Evolutionary conservation across 2,888 invertebrate genomes (phyloP).

Genomic region (Scrobipalpa costella): DNA sequence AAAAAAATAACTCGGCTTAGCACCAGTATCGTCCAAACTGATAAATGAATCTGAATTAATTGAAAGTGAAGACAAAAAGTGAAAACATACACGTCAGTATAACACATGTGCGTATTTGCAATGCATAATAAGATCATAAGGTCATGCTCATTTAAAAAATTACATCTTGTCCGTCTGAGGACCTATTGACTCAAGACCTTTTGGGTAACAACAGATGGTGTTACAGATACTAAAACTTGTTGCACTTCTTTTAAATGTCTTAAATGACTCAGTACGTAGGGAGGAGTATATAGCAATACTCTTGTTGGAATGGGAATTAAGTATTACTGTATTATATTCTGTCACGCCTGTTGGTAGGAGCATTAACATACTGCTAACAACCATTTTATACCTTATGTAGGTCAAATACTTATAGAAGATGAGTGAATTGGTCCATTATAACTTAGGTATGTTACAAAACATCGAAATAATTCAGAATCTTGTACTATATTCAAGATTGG

Average conservation of each 20-base stretch:
- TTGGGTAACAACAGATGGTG: not conserved
- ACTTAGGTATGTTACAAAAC: too few relatives aligned
- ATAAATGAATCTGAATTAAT: not conserved
- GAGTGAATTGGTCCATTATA: too few relatives aligned
- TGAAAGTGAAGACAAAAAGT: constrained; percentile 10
- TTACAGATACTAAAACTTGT: constrained; percentile 6
- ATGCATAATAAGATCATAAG: constrained; percentile 2
- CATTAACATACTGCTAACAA: too few relatives aligned
- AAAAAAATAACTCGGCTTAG: not conserved
- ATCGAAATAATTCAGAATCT: too few relatives aligned
- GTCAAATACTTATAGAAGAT: too few relatives aligned
- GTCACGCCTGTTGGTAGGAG: too few relatives aligned
- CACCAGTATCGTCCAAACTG: not conserved
- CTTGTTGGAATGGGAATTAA: too few relatives aligned
- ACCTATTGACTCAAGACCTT: constrained; percentile 6
- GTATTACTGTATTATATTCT: too few relatives aligned
- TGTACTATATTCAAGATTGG: too few relatives aligned
- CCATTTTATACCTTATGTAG: too few relatives aligned
- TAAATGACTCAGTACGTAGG: not conserved
- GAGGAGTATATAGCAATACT: not conserved
- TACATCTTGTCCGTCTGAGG: not conserved
- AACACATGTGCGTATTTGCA: constrained; percentile 3
- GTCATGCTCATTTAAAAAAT: constrained; percentile 13
- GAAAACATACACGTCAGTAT: not conserved
- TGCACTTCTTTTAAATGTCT: not conserved